Conservation (phyloP, 1,140 invertebrate species). For the Leptinotarsa lineolata region DNA sequence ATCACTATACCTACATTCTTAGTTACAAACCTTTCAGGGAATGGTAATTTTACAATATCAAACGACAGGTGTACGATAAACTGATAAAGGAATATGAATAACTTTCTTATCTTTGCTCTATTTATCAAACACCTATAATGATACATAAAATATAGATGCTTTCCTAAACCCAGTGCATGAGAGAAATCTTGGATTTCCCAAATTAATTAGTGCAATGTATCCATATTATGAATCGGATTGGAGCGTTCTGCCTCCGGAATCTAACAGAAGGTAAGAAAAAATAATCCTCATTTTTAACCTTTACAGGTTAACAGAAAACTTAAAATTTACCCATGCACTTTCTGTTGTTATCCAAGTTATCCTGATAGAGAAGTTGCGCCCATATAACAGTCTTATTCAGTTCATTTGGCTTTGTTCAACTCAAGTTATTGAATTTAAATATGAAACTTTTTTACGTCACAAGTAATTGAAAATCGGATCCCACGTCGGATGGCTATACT, state of each 20-base stretch:
- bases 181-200: neutral
- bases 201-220: conserved; percentile 59
- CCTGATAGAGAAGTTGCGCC: too few species aligned
- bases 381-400: too few species aligned
- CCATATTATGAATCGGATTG: conserved; percentile 77
- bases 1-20: neutral
- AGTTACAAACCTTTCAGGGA: neutral
- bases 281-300: neutral
- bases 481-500: conserved; percentile 18
- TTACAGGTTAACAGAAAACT: neutral
- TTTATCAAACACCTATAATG: conserved; percentile 17
- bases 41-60: neutral
- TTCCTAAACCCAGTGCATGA: neutral
- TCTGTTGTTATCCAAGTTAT: too few species aligned
- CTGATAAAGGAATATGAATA: conserved; percentile 33
- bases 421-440: neutral
- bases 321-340: too few species aligned
- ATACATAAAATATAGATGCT: neutral
- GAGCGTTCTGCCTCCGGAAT: conserved; percentile 79
- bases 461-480: neutral
- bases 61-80: conserved; percentile 20
- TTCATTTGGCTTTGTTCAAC: too few species aligned
- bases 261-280: conserved; percentile 73
- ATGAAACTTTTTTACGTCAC: neutral
- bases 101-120: conserved; percentile 35